These are phyloP conservation scores for Nasonovia ribisnigri DNA, from an alignment of 2,888 invertebrate genomes.

Conservation along the genomic window DNA sequence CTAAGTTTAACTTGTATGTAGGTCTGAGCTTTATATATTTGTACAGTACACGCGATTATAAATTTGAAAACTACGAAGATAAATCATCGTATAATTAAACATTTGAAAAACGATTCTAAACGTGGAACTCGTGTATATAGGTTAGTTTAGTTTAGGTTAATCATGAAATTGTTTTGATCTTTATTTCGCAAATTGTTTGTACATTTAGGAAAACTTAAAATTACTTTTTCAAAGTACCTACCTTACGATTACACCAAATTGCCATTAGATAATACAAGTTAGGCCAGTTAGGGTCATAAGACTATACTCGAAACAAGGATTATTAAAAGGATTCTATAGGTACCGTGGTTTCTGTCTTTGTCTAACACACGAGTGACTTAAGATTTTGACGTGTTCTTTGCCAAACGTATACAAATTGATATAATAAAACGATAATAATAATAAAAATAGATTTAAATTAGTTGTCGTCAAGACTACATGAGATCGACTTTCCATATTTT, in stretches of 20 bases:
- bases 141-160: not conserved
- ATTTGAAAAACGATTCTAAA: not conserved
- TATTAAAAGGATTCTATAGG: not conserved
- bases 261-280: not conserved
- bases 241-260: not conserved
- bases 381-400: no score
- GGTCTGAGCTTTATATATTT: not conserved
- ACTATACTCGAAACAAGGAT: not conserved
- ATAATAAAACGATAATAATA: no score
- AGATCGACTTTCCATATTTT: no score
- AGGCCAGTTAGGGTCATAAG: not conserved
- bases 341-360: no score
- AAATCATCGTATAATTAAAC: not conserved
- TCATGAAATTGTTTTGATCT: not conserved
- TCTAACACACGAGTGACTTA: no score
- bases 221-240: not conserved
- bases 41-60: not conserved
- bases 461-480: no score
- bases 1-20: not conserved
- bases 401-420: no score
- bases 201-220: not conserved
- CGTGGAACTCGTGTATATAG: not conserved
- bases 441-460: no score
- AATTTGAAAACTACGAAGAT: not conserved
- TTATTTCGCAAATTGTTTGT: not conserved